Base-by-base conservation (phyloP, 2,113 vertebrate genomes). In the Saguinus imperator region DNA sequence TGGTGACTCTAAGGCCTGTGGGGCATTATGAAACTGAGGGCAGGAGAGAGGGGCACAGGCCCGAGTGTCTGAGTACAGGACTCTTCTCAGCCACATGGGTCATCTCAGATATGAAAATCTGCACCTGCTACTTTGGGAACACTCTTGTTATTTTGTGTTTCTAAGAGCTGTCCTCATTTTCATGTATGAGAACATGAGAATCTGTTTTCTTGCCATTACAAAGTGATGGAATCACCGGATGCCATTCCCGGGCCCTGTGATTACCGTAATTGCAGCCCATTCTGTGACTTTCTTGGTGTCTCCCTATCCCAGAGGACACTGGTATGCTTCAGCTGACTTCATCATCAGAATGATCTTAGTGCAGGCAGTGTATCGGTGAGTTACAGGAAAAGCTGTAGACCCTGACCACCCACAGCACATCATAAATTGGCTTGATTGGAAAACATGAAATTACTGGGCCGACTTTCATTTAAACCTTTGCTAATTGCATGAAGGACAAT, bases 161-260 rank as follows among this genome's bases (percentile, higher is more conserved):
- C 86, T 35, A 13, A 92, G 83, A 70, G 37, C 64, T 13, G 0
- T 55, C 1, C 43, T 94, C 73, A 21, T 55, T 64, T 89, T 84
- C 79, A 55, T n/a, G 12, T 29, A 8, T n/a, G 1, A 7, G 20
- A 85, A 21, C 0, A 21, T 21, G 45, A 12, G 43, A 79, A 95
- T 73, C 52, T 32, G 80, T 91, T 83, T 88, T 95, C 91, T 82
- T 89, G 75, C 75, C n/a, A n/a, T 91, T 87, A 64, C 82, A 40
- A 45, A 70, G 68, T 45, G 68, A 76, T 68, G 40, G 81, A 73
- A 7, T n/a, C 55, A 7, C 68, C 10, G 48, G 89, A 68, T 1
- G 52, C 70, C 13, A 14, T 61, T 77, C 75, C 66, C 25, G 50
- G 87, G 83, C 43, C 79, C 12, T 80, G 93, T 80, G 64, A 29